Conservation (phyloP, 2,888 invertebrate genomes). For the Nomada flava region DNA sequence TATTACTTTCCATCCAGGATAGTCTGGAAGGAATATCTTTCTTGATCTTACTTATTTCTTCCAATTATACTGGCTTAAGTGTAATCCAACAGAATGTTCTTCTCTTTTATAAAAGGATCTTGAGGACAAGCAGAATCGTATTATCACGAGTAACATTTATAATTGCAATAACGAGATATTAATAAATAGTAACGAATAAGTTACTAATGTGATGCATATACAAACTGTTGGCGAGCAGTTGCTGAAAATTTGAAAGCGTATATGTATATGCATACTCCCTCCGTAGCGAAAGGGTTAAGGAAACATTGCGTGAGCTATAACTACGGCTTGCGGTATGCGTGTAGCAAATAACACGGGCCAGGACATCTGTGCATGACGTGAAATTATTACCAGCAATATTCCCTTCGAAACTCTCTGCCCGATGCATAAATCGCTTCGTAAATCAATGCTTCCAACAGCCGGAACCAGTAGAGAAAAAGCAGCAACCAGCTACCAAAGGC, state of each 20-base stretch:
- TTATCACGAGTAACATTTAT: background rate
- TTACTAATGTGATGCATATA: too few species aligned
- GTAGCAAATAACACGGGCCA: slow-evolving; percentile 11
- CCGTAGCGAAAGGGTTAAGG: background rate
- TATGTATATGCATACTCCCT: too few species aligned
- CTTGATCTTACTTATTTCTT: background rate
- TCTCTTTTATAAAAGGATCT: background rate
- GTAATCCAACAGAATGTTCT: background rate
- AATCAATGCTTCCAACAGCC: slow-evolving; percentile 12
- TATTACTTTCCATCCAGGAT: background rate
- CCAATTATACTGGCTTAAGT: background rate
- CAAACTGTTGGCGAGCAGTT: too few species aligned
- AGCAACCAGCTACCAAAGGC: background rate
- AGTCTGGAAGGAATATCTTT: background rate
- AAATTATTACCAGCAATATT: slow-evolving; percentile 31
- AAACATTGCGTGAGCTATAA: background rate
- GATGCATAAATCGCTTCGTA: slow-evolving; percentile 25
- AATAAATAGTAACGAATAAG: too few species aligned
- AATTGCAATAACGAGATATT: background rate
- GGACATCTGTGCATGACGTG: slow-evolving; percentile 35
- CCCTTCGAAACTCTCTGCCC: slow-evolving; percentile 1
- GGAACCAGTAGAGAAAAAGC: background rate
- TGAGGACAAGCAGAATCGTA: background rate
- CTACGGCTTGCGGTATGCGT: background rate
- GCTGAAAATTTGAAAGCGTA: too few species aligned